Percentiles rank a stretch among this genome's conserved stretches.
phyloP scores from a whole-genome alignment of 2,888 invertebrate genomes.

The Chloroclysta siterata region DNA sequence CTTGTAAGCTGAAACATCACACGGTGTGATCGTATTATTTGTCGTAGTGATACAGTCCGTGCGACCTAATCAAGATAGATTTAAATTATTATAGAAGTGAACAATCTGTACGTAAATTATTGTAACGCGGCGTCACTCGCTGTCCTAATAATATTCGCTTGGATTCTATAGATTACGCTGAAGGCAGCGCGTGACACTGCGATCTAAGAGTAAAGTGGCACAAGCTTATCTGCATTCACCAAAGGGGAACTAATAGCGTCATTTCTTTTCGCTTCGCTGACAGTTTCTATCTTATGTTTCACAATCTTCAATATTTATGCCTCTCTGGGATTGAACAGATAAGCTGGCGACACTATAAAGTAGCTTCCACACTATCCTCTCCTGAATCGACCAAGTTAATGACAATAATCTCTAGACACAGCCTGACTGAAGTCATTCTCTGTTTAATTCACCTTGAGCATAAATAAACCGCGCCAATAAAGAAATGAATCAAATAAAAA shows the following conservation, averaged over 20 bases:
- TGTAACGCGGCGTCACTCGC: conserved; percentile 51
- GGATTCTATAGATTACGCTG: conserved; percentile 50
- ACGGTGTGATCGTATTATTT: conserved; percentile 71
- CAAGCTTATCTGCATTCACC: background rate
- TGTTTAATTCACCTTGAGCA: conserved; percentile 40
- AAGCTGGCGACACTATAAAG: conserved; percentile 33
- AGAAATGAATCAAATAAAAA: too few relatives aligned
- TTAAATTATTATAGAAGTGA: conserved; percentile 58
- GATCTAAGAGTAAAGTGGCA: conserved; percentile 18
- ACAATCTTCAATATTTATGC: background rate
- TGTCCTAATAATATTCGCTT: conserved; percentile 51
- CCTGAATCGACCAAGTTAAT: conserved; percentile 79
- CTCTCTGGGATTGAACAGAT: background rate
- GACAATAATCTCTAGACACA: conserved; percentile 83
- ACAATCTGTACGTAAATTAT: conserved; percentile 51
- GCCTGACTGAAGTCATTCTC: conserved; percentile 67
- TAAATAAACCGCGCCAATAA: background rate
- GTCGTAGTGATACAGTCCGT: conserved; percentile 57
- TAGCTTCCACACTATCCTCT: conserved; percentile 58
- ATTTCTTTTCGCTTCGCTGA: background rate
- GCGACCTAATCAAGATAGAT: conserved; percentile 59
- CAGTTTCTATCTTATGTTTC: background rate
- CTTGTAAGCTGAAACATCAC: conserved; percentile 78
- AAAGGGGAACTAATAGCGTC: background rate
- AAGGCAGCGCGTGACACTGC: conserved; percentile 49